phyloP scores from a whole-genome alignment of 2,113 vertebrate species.

The Cochlearius cochlearius region DNA sequence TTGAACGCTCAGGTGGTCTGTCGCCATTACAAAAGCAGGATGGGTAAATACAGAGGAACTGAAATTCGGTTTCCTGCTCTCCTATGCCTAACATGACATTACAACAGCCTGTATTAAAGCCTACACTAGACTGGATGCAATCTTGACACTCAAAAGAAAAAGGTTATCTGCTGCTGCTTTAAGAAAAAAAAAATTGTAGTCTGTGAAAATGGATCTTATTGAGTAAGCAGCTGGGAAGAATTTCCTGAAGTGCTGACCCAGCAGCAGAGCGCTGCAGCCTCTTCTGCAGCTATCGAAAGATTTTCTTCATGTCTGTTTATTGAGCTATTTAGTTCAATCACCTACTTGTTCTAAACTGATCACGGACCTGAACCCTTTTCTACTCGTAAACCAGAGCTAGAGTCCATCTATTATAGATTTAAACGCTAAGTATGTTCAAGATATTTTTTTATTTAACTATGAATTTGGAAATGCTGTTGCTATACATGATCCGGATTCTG shows the following conservation, averaged over 20 bases:
- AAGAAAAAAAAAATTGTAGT: neutral
- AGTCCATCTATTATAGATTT: neutral
- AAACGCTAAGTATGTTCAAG: neutral
- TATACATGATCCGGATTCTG: neutral
- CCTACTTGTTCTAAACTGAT: neutral
- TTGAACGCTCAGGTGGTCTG: neutral
- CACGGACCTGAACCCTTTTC: neutral
- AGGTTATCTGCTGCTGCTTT: neutral
- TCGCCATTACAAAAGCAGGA: neutral
- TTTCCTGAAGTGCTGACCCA: neutral
- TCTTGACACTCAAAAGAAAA: neutral
- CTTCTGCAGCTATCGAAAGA: neutral
- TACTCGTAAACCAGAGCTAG: neutral
- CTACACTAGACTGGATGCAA: neutral
- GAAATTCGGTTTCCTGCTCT: neutral
- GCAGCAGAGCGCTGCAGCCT: neutral
- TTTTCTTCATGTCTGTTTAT: neutral
- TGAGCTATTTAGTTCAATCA: neutral
- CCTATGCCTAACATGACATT: fast-evolving
- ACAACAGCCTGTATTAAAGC: neutral
- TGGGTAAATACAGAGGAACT: neutral
- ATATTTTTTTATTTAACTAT: neutral
- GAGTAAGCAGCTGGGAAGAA: neutral
- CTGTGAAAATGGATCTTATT: neutral
- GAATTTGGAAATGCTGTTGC: neutral